Evolutionary conservation across 2,888 invertebrate genomes (phyloP), one percentile per base, ranked within the genome.

Genomic region (Tiliacea citrago): DNA sequence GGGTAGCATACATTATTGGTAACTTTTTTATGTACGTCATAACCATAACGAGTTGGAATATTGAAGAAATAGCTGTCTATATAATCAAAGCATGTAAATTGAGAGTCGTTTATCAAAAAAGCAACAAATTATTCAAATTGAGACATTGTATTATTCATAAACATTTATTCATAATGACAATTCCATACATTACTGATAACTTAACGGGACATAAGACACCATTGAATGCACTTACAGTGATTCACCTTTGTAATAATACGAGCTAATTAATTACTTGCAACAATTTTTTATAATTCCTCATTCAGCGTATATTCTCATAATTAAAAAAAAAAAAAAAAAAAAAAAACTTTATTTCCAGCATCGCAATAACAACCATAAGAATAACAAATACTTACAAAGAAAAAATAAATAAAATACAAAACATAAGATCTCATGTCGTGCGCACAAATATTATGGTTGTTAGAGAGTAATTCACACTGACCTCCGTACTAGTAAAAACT

Each of bases 181-280:
- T 82, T 77, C 85, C 77, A 83, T 88, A 81, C 69, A 83, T 81
- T 81, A 84, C 69, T 72, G 81, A 73, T 80, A 73, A 84, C 75
- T 68, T 84, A 84, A 88, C 86, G 80, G 88, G 73, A 81, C 63
- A 77, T 49, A 51, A 55, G 76, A 77, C 80, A 79, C 73, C 65
- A 77, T 70, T 83, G 73, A 78, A 80, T 79, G 69, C 71, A 75
- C 65, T 75, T 67, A 18, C 70, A 68, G 75, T 80, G 84, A 82
- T 66, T 84, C 75, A 80, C 53, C 57, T 76, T 66, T 75, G 39
- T 39, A 7, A 58, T 58, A 68, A 47, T 51, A 69, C 66, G 65
- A 72, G 49, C 21, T 73, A 66, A 75, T 79, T 68, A 45, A 58
- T 70, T 39, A 81, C 42, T 62, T 61, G 66, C 73, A 61, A 61